Evolutionary conservation across 2,888 invertebrate species (phyloP).

Genomic region (Rhagium mordax): DNA sequence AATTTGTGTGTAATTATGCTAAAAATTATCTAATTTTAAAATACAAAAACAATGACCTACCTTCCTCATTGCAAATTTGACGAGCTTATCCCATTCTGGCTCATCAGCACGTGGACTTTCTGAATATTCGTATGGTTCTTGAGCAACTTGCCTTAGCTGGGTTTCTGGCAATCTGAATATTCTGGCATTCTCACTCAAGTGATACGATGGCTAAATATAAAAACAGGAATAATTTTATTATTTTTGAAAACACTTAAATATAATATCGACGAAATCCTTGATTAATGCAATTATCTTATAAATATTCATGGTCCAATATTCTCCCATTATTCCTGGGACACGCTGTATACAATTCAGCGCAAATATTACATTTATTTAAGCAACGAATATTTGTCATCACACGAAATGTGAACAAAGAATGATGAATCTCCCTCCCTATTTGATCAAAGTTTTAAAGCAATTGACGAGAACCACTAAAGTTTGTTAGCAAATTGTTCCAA

Average conservation of each 20-base stretch:
- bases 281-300: too few relatives aligned
- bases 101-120: constrained; percentile 81
- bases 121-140: constrained; percentile 83
- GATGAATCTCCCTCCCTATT: neutral
- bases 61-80: constrained; percentile 84
- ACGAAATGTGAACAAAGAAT: neutral
- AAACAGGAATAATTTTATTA: too few relatives aligned
- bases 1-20: too few relatives aligned
- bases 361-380: too few relatives aligned
- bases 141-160: constrained; percentile 79
- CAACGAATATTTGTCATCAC: neutral
- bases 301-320: too few relatives aligned
- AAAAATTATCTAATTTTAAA: too few relatives aligned
- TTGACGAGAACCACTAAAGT: constrained; percentile 17
- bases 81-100: constrained; percentile 85
- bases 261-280: too few relatives aligned
- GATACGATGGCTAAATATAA: constrained; percentile 63
- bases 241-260: too few relatives aligned
- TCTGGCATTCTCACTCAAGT: constrained; percentile 80
- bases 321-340: too few relatives aligned
- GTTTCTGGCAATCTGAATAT: constrained; percentile 80
- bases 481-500: neutral
- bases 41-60: too few relatives aligned
- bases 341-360: too few relatives aligned
- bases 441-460: constrained; percentile 15